Conservation (phyloP, 2,888 invertebrate genomes). For the Dione juno region DNA sequence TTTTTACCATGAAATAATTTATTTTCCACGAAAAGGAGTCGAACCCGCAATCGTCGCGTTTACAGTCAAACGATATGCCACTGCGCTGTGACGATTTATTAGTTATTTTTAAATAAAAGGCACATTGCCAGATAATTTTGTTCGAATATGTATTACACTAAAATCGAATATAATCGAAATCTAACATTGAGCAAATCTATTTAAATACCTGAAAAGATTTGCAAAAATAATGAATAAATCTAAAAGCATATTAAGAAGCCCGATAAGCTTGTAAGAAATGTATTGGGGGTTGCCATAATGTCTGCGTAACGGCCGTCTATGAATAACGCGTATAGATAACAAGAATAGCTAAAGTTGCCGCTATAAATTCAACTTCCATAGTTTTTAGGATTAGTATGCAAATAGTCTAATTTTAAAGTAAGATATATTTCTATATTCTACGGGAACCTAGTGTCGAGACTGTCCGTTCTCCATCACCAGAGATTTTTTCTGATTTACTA, state of each 20-base stretch:
- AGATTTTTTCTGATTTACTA: too few species aligned
- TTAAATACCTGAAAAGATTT: background rate
- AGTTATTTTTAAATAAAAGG: too few species aligned
- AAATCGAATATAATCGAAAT: background rate
- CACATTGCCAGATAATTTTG: background rate
- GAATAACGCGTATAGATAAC: constrained; percentile 42
- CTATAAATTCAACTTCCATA: constrained; percentile 33
- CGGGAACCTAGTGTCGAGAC: too few species aligned
- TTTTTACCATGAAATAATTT: too few species aligned
- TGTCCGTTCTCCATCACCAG: too few species aligned
- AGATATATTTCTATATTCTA: background rate
- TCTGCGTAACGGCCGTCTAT: constrained; percentile 38
- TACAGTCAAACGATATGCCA: too few species aligned
- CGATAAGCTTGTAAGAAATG: constrained; percentile 28
- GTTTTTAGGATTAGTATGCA: constrained; percentile 7
- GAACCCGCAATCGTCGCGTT: too few species aligned
- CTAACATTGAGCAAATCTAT: background rate
- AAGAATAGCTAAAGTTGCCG: constrained; percentile 32
- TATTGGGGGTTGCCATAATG: constrained; percentile 38
- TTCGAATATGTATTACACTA: background rate
- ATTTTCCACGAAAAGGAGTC: too few species aligned
- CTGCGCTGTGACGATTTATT: background rate
- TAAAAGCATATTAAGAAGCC: constrained; percentile 23
- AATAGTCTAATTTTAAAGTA: background rate
- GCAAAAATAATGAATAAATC: constrained; percentile 23